Base-by-base conservation (phyloP, 2,113 vertebrate species). In the Ammodytes dubius region DNA sequence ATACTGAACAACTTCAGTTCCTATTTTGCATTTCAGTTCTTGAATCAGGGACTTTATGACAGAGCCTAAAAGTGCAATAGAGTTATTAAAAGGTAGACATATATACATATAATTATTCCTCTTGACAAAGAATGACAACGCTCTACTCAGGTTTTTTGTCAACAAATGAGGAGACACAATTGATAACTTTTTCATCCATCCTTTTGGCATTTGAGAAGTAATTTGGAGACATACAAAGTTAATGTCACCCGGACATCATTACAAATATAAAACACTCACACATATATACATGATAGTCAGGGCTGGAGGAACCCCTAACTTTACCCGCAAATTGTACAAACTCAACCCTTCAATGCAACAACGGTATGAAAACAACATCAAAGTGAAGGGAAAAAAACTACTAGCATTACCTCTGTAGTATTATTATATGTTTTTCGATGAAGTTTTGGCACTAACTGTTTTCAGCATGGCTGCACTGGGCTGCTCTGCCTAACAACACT, bases 51-150 rank as follows among this genome's bases (percentile, higher is more conserved):
- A 77, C 66, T 6, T 47, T 45, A 77, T 64, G n/a, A 37, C 67
- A 39, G 27, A 79, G 79, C 79, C 39, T 60, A 17, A 83, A 88
- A 90, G 91, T 89, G 90, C 88, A 87, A 88, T 50, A 61, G 9
- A 81, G 70, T 76, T 54, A 77, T 53, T 56, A 3, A 58, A 27
- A 64, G 58, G 45, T 75, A 43, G 7, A 74, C 47, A 50, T 52
- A 74, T 43, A 50, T 52, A 70, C 15, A 49, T n/a, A 54, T 6
- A 45, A 19, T 47, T 49, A 56, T n/a, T 27, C 50, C 35, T 11
- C 46, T 1, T 9, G 43, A 75, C 60, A 68, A 14, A 40, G 9
- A 74, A 7, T 47, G 27, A n/a, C 39, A 79, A 60, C 43, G 14
- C 60, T 69, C 60, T 82, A 71, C 53, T 77, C 35, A 76, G 11